Evolutionary conservation across 2,113 vertebrate species (phyloP).

Genomic region (Picathartes gymnocephalus): DNA sequence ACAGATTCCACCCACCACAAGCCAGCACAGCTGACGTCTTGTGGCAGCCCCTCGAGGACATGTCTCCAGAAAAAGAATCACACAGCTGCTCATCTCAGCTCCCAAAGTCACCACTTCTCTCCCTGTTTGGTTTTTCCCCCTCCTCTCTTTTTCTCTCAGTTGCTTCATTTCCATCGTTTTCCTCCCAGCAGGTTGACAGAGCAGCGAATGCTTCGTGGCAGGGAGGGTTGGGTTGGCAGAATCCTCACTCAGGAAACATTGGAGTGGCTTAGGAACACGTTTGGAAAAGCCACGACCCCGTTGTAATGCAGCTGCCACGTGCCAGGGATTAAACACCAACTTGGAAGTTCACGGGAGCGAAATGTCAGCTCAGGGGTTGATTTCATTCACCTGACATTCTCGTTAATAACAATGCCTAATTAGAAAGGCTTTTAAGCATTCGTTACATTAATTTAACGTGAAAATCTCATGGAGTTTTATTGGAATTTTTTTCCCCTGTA

Average conservation of each 20-base stretch:
- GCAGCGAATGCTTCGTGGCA: neutral
- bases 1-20: neutral
- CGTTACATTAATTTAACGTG: conserved; percentile 74
- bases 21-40: neutral
- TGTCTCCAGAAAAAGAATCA: neutral
- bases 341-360: conserved; percentile 5
- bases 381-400: conserved; percentile 74
- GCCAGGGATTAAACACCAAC: conserved; percentile 29
- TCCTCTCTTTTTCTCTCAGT: neutral
- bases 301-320: neutral
- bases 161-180: neutral
- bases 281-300: neutral
- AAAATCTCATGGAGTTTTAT: conserved; percentile 72
- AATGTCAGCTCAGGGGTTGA: conserved; percentile 66
- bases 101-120: neutral
- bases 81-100: neutral
- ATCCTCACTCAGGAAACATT: neutral
- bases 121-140: fast-evolving
- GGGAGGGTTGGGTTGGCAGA: neutral
- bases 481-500: conserved; percentile 66
- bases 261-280: neutral
- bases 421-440: conserved; percentile 78
- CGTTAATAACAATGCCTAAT: conserved; percentile 76
- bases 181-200: neutral
- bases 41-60: conserved; percentile 24